Conservation (phyloP, 2,888 invertebrate genomes). For the Drosophila mercatorum region DNA sequence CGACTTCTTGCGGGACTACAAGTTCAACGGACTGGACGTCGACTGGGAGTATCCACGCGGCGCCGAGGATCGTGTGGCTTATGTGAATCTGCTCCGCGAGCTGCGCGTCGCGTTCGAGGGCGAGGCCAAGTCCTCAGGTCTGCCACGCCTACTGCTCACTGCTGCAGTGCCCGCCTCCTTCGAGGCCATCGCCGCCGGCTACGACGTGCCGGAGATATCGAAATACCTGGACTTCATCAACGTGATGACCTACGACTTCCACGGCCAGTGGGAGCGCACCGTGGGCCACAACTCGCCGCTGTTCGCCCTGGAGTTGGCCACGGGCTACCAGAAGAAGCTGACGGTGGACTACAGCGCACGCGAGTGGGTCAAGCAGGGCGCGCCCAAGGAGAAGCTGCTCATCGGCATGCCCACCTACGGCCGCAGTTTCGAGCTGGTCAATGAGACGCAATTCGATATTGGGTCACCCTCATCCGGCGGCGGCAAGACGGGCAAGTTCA, state of each 20-base stretch:
- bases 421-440: slow-evolving; percentile 94
- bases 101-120: slow-evolving; percentile 96
- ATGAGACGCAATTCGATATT: slow-evolving; percentile 95
- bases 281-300: slow-evolving; percentile 97
- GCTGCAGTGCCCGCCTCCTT: slow-evolving; percentile 97
- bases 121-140: slow-evolving; percentile 94
- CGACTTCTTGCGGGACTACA: slow-evolving; percentile 94
- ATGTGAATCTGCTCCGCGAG: slow-evolving; percentile 92
- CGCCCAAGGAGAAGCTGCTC: slow-evolving; percentile 96
- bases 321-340: slow-evolving; percentile 95
- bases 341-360: slow-evolving; percentile 96
- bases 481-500: slow-evolving; percentile 93
- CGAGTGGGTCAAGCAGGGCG: slow-evolving; percentile 97
- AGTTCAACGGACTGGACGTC: slow-evolving; percentile 96
- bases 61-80: slow-evolving; percentile 93
- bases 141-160: slow-evolving; percentile 91
- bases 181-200: slow-evolving; percentile 96
- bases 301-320: slow-evolving; percentile 94
- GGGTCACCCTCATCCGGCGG: slow-evolving; percentile 96
- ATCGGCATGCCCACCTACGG: slow-evolving; percentile 98
- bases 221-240: slow-evolving; percentile 97
- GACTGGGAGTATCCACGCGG: slow-evolving; percentile 98
- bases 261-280: slow-evolving; percentile 96
- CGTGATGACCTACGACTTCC: slow-evolving; percentile 98
- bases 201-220: slow-evolving; percentile 96